phyloP scores from a whole-genome alignment of 2,113 vertebrate species.

The Tychaedon coryphoeus region DNA sequence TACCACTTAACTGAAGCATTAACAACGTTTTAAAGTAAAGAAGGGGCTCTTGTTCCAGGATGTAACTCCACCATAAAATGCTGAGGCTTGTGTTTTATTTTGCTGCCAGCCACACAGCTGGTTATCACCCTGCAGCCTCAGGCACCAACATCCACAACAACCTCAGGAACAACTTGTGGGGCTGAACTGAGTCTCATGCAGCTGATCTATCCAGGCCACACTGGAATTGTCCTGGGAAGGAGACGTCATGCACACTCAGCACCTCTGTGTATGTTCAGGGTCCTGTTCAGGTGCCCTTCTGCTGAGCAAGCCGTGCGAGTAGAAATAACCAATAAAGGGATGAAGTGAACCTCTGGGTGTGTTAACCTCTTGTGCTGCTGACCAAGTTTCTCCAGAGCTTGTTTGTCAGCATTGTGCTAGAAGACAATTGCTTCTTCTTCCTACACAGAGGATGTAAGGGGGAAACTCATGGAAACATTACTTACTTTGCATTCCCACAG shows the following conservation, averaged over 20 bases:
- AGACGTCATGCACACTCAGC: too few species aligned
- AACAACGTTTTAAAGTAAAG: neutral
- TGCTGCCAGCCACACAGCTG: accelerated
- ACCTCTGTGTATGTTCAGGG: too few species aligned
- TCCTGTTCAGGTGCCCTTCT: neutral
- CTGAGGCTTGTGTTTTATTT: neutral
- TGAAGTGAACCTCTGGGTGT: neutral
- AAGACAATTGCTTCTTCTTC: neutral
- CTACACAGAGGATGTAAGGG: neutral
- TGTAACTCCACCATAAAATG: neutral
- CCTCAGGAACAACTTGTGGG: neutral
- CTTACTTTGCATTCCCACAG: neutral
- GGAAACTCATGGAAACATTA: neutral
- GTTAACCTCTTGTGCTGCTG: neutral
- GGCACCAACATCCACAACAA: neutral
- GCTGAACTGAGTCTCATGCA: neutral
- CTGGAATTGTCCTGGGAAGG: too few species aligned
- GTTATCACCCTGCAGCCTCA: neutral
- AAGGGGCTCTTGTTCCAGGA: accelerated
- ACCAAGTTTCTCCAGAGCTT: neutral
- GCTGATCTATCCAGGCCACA: neutral
- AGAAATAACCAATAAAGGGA: neutral
- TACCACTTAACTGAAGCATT: neutral
- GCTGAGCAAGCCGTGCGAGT: neutral
- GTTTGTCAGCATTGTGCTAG: neutral